Conservation (phyloP, 2,113 vertebrate species). For the Leucopternis melanops region DNA sequence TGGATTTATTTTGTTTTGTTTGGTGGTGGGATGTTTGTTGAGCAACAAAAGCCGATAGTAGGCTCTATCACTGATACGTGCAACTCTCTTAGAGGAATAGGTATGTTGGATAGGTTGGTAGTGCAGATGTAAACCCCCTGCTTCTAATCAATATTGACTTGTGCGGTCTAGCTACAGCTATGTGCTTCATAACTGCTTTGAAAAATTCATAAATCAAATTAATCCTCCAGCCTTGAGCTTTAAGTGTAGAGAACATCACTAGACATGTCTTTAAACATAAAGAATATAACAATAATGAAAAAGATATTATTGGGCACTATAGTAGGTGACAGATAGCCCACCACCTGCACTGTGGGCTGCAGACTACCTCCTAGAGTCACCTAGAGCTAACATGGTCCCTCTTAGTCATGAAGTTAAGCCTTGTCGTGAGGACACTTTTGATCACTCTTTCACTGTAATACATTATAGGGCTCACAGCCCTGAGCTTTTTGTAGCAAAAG, state of each 20-base stretch:
- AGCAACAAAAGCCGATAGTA: neutral
- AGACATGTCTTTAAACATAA: neutral
- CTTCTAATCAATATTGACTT: neutral
- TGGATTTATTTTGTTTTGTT: neutral
- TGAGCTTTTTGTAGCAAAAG: neutral
- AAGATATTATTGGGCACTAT: neutral
- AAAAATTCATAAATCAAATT: neutral
- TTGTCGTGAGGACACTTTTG: neutral
- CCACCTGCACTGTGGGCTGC: neutral
- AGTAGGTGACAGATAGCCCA: neutral
- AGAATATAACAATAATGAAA: neutral
- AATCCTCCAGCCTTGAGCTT: neutral
- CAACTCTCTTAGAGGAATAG: neutral
- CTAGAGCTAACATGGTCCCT: neutral
- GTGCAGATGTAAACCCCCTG: neutral
- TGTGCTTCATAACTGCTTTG: neutral
- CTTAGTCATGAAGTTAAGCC: neutral
- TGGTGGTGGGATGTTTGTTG: neutral
- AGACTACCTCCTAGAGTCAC: neutral
- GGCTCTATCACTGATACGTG: neutral
- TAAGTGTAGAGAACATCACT: neutral
- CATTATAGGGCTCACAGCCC: neutral
- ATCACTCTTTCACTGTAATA: neutral
- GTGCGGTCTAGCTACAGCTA: neutral
- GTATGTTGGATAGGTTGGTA: neutral